These are phyloP conservation scores for Acanthococcus lagerstroemiae DNA, from an alignment of 2,888 invertebrate species.

Conservation along the genomic window DNA sequence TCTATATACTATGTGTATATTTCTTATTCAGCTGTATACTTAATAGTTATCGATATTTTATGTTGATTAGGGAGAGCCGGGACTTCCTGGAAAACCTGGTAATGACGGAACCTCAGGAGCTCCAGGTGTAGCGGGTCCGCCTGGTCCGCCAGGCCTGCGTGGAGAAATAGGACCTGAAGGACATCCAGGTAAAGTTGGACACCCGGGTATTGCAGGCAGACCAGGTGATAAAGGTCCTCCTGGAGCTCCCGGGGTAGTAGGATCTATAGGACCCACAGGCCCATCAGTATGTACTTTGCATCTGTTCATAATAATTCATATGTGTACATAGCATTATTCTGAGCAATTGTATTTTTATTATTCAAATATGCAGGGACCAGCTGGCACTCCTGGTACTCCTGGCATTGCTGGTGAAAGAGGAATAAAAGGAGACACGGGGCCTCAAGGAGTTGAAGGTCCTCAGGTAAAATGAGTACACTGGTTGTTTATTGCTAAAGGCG, in stretches of 20 bases:
- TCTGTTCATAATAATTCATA: no score
- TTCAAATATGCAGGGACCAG: no score
- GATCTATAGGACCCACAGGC: neutral
- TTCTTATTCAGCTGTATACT: neutral
- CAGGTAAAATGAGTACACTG: no score
- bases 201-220: slow-evolving; percentile 58
- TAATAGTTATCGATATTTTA: neutral
- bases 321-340: no score
- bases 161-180: slow-evolving; percentile 61
- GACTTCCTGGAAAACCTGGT: slow-evolving; percentile 65
- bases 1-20: no score
- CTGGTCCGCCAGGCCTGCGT: slow-evolving; percentile 56
- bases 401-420: no score
- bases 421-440: no score
- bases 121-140: slow-evolving; percentile 51
- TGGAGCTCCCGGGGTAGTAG: slow-evolving; percentile 49
- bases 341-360: no score
- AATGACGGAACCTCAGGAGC: slow-evolving; percentile 55
- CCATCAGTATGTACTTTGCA: neutral
- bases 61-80: slow-evolving; percentile 48
- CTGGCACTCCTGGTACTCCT: no score
- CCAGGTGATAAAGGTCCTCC: slow-evolving; percentile 53
- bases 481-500: no score
- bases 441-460: no score
- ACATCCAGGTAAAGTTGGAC: slow-evolving; percentile 57